These are phyloP conservation scores for Blastobasis adustella DNA, from an alignment of 2,888 invertebrate species.

Conservation along the genomic window DNA sequence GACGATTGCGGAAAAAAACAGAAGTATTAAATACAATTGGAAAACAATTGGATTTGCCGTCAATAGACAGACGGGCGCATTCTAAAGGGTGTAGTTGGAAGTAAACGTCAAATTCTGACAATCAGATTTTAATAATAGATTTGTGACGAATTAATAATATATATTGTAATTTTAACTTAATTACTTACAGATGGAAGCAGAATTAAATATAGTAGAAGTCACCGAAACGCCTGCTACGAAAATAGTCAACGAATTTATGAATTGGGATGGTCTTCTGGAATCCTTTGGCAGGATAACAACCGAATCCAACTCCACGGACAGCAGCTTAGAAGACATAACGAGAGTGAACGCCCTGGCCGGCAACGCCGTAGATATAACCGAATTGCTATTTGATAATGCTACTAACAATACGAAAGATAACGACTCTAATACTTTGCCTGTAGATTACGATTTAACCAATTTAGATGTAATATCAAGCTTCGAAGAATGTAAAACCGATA, in stretches of 20 bases:
- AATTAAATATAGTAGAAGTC: constrained; percentile 26
- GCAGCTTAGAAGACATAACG: constrained; percentile 52
- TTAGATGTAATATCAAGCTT: constrained; percentile 45
- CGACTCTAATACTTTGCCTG: constrained; percentile 30
- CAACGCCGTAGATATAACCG: constrained; percentile 53
- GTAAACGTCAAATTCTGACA: too few species aligned
- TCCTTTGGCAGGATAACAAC: constrained; percentile 64
- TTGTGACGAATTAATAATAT: constrained; percentile 7
- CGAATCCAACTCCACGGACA: constrained; percentile 59
- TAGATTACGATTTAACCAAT: constrained; percentile 52
- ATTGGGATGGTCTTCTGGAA: constrained; percentile 63
- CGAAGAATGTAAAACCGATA: constrained; percentile 35
- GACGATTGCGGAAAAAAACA: neutral
- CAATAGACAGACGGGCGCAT: too few species aligned
- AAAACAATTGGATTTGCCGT: too few species aligned
- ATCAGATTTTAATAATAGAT: too few species aligned
- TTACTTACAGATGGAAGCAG: constrained; percentile 38
- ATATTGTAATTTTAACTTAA: neutral
- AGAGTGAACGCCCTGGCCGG: constrained; percentile 32
- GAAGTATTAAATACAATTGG: neutral
- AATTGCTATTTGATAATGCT: constrained; percentile 52
- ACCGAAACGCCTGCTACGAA: constrained; percentile 25
- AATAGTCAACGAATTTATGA: constrained; percentile 41
- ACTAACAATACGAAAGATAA: constrained; percentile 38
- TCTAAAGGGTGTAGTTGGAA: too few species aligned